Evolutionary conservation across 2,888 invertebrate species (phyloP).

Genomic region (Isotomurus palustris): DNA sequence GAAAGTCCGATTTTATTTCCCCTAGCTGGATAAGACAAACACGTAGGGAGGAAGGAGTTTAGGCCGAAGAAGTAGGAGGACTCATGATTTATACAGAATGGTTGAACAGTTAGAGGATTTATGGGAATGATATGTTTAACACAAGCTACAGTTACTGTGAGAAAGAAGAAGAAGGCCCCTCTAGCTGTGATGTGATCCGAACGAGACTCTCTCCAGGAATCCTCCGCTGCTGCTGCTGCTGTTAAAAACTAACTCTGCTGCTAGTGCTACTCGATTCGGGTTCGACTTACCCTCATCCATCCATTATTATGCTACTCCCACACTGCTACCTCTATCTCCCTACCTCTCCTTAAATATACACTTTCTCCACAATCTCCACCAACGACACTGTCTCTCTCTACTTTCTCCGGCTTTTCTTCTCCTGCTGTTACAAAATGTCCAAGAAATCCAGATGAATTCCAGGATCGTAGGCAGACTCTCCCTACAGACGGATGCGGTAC

Average conservation of each 20-base stretch:
- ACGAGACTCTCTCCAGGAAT: neutral
- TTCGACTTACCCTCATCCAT: slow-evolving; percentile 1
- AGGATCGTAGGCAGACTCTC: no score
- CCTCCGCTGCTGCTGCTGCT: no score
- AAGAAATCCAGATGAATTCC: neutral
- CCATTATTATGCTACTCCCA: no score
- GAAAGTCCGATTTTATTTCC: neutral
- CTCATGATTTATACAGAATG: slow-evolving; percentile 44
- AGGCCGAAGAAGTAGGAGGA: slow-evolving; percentile 10
- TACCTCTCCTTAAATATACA: no score
- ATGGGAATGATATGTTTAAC: slow-evolving; percentile 44
- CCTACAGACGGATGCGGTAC: neutral
- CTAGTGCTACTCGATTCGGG: neutral
- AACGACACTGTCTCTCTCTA: neutral
- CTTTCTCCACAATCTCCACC: no score
- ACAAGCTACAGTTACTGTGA: slow-evolving; percentile 4
- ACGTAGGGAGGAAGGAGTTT: slow-evolving; percentile 4
- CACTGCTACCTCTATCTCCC: no score
- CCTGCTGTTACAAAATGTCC: slow-evolving; percentile 3
- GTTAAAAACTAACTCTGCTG: no score
- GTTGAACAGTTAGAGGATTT: slow-evolving; percentile 44
- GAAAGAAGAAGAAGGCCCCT: neutral
- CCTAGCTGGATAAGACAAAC: neutral
- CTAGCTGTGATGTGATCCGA: neutral
- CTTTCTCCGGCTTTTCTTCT: neutral